Percentiles rank a stretch among this genome's conserved stretches.
phyloP scores from a whole-genome alignment of 2,113 vertebrate species.

The Malurus cyaneus region DNA sequence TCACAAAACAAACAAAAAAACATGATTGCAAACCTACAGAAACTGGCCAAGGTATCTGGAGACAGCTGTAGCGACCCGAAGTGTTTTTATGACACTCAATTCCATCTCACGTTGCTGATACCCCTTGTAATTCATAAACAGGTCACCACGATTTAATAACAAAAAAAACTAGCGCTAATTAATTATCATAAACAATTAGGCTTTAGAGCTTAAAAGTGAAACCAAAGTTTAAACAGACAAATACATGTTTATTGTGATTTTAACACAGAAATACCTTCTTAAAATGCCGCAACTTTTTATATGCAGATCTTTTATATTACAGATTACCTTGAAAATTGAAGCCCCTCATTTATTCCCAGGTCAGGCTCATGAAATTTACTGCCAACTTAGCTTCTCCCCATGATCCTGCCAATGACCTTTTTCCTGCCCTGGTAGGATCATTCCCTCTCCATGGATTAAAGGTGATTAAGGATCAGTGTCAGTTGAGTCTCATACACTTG shows the following conservation, averaged over 20 bases:
- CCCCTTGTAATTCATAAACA: not conserved
- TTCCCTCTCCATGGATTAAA: constrained; percentile 34
- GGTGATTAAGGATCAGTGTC: constrained; percentile 70
- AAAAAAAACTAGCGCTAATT: not conserved
- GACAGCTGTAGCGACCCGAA: not conserved
- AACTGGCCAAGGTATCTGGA: not conserved
- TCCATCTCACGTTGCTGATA: not conserved
- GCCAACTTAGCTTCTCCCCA: constrained; percentile 37
- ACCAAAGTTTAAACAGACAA: not conserved
- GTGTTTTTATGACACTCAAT: not conserved
- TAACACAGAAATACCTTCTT: not conserved
- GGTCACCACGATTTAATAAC: not conserved
- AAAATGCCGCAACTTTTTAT: not conserved
- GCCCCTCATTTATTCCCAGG: constrained; percentile 4
- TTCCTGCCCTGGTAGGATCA: constrained; percentile 36
- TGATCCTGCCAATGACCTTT: constrained; percentile 53
- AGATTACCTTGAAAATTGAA: not conserved
- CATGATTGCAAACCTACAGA: not conserved
- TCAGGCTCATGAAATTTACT: constrained; percentile 53
- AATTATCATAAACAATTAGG: not conserved
- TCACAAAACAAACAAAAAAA: not conserved
- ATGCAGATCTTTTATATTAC: not conserved
- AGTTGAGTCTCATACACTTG: constrained; percentile 56
- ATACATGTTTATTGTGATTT: not conserved
- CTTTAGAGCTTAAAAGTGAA: not conserved